Conservation (phyloP, 92 coral and sea anemone species). For the Porites evermanni region DNA sequence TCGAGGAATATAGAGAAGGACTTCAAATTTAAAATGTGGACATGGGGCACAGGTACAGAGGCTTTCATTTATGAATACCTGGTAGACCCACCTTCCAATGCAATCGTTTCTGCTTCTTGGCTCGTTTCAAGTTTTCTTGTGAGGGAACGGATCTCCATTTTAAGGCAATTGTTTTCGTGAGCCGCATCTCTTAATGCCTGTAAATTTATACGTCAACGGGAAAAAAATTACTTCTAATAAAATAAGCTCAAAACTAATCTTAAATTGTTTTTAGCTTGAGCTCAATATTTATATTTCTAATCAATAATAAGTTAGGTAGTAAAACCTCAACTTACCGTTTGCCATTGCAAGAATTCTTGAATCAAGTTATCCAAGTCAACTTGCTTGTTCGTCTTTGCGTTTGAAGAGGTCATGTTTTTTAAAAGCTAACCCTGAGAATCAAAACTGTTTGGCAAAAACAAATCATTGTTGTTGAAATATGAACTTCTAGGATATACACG, state of each 20-base stretch:
- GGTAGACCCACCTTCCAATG: conserved; percentile 69
- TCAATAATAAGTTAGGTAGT: too few species aligned
- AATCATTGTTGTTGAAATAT: too few species aligned
- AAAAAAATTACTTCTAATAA: too few species aligned
- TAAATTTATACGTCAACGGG: background rate
- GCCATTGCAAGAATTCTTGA: conserved; percentile 88
- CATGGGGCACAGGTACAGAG: too few species aligned
- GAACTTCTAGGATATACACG: too few species aligned
- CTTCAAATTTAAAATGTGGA: background rate
- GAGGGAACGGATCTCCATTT: conserved; percentile 66
- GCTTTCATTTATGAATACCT: background rate
- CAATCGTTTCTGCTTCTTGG: conserved; percentile 78
- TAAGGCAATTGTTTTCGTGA: conserved; percentile 76
- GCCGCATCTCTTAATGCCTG: conserved; percentile 77
- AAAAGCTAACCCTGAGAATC: background rate
- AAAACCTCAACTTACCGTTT: conserved; percentile 66
- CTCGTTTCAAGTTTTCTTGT: conserved; percentile 79
- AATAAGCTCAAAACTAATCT: background rate
- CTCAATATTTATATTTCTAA: too few species aligned
- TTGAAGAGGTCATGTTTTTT: conserved; percentile 16
- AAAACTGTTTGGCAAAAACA: background rate
- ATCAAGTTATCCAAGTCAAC: conserved; percentile 74
- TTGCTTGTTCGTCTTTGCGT: conserved; percentile 30
- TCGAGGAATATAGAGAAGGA: background rate
- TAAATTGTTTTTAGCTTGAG: background rate